Evolutionary conservation across 1,140 invertebrate species (phyloP), one percentile per base, ranked within the genome.

Genomic region (Ceratosolen solmsi): DNA sequence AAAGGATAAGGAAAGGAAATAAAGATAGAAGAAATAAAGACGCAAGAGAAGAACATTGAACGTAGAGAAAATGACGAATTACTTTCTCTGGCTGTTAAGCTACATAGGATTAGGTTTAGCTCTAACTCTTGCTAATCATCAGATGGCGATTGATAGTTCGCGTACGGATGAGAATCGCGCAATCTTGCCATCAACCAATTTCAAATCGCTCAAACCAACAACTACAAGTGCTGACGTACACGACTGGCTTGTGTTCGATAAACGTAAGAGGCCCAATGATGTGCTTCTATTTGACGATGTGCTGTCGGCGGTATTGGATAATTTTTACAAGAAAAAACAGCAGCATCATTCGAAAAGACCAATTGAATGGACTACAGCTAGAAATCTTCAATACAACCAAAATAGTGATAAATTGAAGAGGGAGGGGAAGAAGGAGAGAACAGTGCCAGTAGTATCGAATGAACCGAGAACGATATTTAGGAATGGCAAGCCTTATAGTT

Each of bases 171-270:
- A 38, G 11, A 68, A 68, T 68, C 20, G 22, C 54, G 20, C n/a
- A 17, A 30, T 49, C 15, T 71, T 71, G 15, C 20, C 70, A 17
- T 46, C 70, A 13, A 20, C n/a, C 13, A 30, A 30, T 71, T 49
- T 71, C 3, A 71, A 71, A 30, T 25, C 25, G 15, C 11, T 49
- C 27, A 49, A 49, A 4, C 38, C 70, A 41, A 41, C 65, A n/a
- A 70, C 25, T 41, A 51, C 11, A 8, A 41, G 83, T 25, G 83
- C 84, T 73, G 84, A 84, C 8, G 27, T 84, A 36, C 84, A 84
- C 25, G 83, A 87, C 9, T 87, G 86, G 87, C 54, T 87, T n/a
- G 41, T 86, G 13, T 70, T 84, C 46, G 82, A 85, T 56, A 30
- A 73, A 20, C 46, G 5, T 22, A 25, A 68, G 11, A 38, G 22